These are phyloP conservation scores for Chiroxiphia lanceolata DNA, from an alignment of 2,797 vertebrate species.

Conservation along the genomic window DNA sequence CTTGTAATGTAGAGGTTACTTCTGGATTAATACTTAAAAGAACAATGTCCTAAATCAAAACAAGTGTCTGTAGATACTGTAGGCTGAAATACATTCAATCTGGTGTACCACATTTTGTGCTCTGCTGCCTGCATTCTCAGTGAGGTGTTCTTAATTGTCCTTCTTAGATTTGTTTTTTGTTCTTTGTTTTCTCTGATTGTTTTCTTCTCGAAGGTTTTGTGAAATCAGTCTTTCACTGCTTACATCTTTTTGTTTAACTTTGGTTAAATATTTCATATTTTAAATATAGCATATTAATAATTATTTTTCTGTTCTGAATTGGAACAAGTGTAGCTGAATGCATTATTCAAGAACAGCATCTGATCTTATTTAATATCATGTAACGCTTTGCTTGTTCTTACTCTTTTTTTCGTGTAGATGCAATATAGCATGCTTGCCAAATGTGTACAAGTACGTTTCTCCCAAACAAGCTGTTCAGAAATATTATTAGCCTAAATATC, in stretches of 20 bases:
- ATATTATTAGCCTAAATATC: conserved; percentile 59
- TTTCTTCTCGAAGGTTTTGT: background rate
- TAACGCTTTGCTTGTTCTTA: conserved; percentile 45
- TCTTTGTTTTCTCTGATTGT: background rate
- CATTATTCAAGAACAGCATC: conserved; percentile 64
- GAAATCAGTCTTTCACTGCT: background rate
- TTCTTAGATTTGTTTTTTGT: background rate
- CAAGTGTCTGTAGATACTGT: background rate
- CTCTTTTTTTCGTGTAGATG: conserved; percentile 26
- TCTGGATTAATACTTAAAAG: background rate
- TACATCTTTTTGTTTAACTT: conserved; percentile 3
- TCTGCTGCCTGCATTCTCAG: background rate
- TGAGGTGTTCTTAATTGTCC: background rate
- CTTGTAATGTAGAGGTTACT: background rate
- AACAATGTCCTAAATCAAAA: background rate
- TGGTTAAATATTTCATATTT: conserved; percentile 45
- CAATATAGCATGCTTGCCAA: conserved; percentile 56
- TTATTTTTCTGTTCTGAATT: conserved; percentile 44
- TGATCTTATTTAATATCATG: conserved; percentile 60
- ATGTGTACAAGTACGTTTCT: conserved; percentile 43
- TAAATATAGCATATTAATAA: conserved; percentile 51
- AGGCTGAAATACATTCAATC: background rate
- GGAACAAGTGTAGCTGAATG: conserved; percentile 43
- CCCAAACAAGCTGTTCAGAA: conserved; percentile 60
- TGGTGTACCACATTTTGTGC: accelerated